Evolutionary conservation across 53 echinoderm and acorn worm genomes (phyloP).

Genomic region (Holothuria scabra): DNA sequence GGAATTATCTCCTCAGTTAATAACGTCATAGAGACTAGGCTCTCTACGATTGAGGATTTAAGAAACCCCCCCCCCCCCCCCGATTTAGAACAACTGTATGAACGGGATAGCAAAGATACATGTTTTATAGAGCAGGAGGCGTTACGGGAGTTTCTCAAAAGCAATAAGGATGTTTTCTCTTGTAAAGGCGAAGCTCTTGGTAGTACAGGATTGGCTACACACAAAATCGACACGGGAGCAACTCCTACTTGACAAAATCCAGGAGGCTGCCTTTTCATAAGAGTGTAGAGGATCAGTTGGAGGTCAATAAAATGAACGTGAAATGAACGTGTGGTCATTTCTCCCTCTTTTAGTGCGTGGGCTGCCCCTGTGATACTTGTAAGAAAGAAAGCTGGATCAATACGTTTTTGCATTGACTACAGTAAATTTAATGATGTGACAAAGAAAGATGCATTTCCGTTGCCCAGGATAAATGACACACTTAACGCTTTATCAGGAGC

Average conservation of each 20-base stretch:
- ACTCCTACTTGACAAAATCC: conserved; percentile 40
- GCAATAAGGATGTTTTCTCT: not conserved
- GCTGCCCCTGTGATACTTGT: no score
- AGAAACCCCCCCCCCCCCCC: not conserved
- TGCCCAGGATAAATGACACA: no score
- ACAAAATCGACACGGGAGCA: conserved; percentile 31
- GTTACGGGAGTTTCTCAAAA: not conserved
- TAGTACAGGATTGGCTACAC: conserved; percentile 16
- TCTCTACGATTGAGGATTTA: not conserved
- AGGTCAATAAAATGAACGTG: no score
- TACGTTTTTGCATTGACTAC: no score
- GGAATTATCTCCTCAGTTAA: conserved; percentile 15
- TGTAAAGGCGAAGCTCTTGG: conserved; percentile 19
- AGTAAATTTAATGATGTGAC: no score
- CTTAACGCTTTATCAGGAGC: no score
- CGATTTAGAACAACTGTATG: not conserved
- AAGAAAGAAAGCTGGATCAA: no score
- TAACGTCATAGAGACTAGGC: not conserved
- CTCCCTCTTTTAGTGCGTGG: no score
- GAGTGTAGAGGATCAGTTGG: no score
- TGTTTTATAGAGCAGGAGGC: not conserved
- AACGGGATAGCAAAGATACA: not conserved
- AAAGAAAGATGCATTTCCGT: no score
- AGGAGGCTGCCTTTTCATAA: conserved; percentile 35
- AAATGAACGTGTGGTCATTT: no score